Conservation (phyloP, 2,113 vertebrate species). For the Lichenostomus cassidix region DNA sequence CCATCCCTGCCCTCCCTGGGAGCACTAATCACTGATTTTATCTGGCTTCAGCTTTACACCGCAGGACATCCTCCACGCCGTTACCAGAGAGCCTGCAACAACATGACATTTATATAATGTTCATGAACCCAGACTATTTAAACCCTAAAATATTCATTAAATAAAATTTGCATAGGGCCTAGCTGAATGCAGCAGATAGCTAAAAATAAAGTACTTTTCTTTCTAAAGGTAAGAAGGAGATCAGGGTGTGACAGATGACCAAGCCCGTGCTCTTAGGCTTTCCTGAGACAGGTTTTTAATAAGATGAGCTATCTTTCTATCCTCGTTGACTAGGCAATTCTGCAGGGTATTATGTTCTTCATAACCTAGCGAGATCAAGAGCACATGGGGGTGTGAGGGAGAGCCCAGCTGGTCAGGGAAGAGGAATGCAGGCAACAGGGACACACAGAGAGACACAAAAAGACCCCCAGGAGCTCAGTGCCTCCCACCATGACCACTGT, state of each 20-base stretch:
- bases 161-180: constrained; percentile 43
- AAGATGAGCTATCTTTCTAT: neutral
- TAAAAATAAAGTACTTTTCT: constrained; percentile 7
- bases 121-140: constrained; percentile 3
- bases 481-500: fast-evolving
- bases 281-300: constrained; percentile 1
- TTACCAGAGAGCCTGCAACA: neutral
- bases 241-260: constrained; percentile 5
- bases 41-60: neutral
- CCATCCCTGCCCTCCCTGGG: neutral
- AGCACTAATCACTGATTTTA: neutral
- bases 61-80: fast-evolving
- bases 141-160: constrained; percentile 41
- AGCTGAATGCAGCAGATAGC: neutral
- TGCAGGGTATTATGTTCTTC: neutral
- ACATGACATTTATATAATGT: neutral
- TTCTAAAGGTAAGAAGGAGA: neutral
- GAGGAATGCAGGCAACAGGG: neutral
- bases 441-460: neutral
- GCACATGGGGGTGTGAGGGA: neutral
- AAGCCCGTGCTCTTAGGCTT: neutral
- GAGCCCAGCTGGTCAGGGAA: neutral
- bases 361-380: neutral
- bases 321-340: neutral
- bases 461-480: neutral